Conservation (phyloP, 2,888 invertebrate species). For the Epiblema foenella region DNA sequence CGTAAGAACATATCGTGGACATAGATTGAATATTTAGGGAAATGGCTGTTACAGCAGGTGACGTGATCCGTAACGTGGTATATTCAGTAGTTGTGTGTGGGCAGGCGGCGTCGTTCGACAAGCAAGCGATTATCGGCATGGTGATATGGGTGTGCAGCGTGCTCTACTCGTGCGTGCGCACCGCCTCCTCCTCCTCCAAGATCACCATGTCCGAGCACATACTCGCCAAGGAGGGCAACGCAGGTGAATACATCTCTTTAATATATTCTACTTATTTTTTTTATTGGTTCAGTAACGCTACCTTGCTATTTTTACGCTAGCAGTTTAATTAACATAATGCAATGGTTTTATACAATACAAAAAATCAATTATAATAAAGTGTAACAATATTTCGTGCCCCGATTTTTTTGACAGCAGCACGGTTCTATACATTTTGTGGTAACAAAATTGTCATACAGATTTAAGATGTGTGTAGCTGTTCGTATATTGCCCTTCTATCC, state of each 20-base stretch:
- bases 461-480: background rate
- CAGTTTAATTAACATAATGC: slow-evolving; percentile 3
- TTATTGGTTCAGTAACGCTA: slow-evolving; percentile 4
- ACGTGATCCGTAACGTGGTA: background rate
- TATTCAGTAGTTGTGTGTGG: slow-evolving; percentile 3
- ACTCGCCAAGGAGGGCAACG: slow-evolving; percentile 88
- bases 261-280: slow-evolving; percentile 14
- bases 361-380: background rate
- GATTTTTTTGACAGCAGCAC: background rate
- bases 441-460: background rate
- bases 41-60: background rate
- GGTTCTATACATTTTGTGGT: background rate
- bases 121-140: slow-evolving; percentile 96
- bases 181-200: slow-evolving; percentile 96
- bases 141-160: slow-evolving; percentile 97
- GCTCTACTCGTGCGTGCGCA: slow-evolving; percentile 97
- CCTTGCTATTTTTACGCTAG: slow-evolving; percentile 2
- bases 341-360: background rate
- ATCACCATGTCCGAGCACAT: slow-evolving; percentile 94
- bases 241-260: slow-evolving; percentile 80
- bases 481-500: background rate
- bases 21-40: background rate
- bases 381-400: background rate
- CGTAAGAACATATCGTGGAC: background rate
- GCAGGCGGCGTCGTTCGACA: slow-evolving; percentile 88